Base-by-base conservation (phyloP, 2,888 invertebrate genomes). In the Eristalis pertinax region DNA sequence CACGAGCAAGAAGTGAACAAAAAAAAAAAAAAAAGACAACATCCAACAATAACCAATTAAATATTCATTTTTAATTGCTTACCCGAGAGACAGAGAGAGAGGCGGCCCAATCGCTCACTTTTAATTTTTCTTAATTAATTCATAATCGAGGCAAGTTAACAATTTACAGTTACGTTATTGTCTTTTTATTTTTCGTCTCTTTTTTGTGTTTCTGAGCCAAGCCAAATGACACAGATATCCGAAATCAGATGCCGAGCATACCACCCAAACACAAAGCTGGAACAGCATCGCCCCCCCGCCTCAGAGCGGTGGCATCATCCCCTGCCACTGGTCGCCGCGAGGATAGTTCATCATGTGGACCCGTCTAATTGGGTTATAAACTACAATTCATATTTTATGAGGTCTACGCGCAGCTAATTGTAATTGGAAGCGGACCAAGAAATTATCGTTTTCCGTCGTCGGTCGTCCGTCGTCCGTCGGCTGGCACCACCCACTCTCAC, bases 331-430 rank as follows among this genome's bases (percentile, higher is more conserved):
- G 50, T 50, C 50, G 50, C 50, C 50, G 50, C 50, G 50, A 50
- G 50, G 50, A 50, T 50, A 50, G 50, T 50, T 50, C 50, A 50
- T 50, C 50, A 19, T 50, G 50, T 50, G 50, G 50, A 50, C 50
- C 50, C 50, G 50, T 41, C 62, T 72, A 62, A 72, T 72, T 62
- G 72, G 72, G 72, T 62, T 72, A 72, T 72, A 72, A 72, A 72
- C 62, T 72, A 72, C 72, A 72, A 72, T 62, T 62, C 72, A 72
- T 58, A 32, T 58, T 68, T 68, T 50, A 50, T n/a, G 50, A 50
- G 50, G 50, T 50, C 50, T 50, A 19, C 50, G 50, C 50, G 50
- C 62, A 62, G 62, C 78, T 56, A 74, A 68, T 74, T 68, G 62
- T 56, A 65, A 68, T 80, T 80, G 62, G 60, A 68, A 68, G 64